Evolutionary conservation across 2,797 vertebrate species (phyloP), one percentile per base, ranked within the genome.

Genomic region (Xiphorhynchus erythropygius): DNA sequence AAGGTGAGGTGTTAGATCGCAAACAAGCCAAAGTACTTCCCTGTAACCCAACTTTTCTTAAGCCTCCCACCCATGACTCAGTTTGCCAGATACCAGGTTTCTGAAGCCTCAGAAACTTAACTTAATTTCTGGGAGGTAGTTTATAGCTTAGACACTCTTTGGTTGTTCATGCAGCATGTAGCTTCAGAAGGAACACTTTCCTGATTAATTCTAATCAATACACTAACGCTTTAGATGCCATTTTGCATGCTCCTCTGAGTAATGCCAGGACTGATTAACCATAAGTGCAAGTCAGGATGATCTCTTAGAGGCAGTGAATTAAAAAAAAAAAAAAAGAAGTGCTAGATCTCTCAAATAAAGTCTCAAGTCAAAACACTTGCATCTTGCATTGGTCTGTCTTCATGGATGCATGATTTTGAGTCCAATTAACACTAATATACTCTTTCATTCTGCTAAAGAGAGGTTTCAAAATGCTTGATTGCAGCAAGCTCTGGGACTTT

Each of bases 131-230:
- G 4, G 89, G 57, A 25, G 6, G 25, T 37, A 82, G 50, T 62
- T 62, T 78, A 13, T 41, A 70, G 39, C 44, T 89, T 42, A 86
- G 39, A 69, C 8, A 19, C 24, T 64, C 71, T 78, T 49, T 2
- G 8, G 60, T 57, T 89, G 41, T 55, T 90, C 77, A 82, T 33
- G 25, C 21, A 47, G 25, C 28, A 2, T 35, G 46, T n/a, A 70
- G 80, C 47, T 84, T 76, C 62, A 65, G 76, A 27, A 81, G 57
- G 42, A 90, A 76, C 17, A 44, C 16, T 41, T 9, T 91, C 28
- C 32, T 73, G 80, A 87, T 79, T 91, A 84, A 86, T 88, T 84
- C 65, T 41, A 69, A 94, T 94, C 73, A 35, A 93, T 89, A 78
- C 39, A 30, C 42, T 78, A 91, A 69, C 67, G 65, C 85, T 65